Evolutionary conservation across 2,113 vertebrate species (phyloP).

Genomic region (Oryzias curvinotus): DNA sequence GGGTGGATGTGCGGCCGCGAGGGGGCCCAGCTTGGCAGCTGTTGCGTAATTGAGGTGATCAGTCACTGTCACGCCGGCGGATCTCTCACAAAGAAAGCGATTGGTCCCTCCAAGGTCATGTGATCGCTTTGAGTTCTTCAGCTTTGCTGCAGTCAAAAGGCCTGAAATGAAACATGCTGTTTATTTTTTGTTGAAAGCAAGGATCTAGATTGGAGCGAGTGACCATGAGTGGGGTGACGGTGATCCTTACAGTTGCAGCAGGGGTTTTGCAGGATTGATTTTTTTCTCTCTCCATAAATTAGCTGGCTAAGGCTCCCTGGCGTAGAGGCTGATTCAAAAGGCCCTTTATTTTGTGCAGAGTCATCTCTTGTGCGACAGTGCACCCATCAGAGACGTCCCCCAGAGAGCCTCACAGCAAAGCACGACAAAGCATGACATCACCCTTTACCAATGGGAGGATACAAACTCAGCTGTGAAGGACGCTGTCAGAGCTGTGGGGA

Average conservation of each 20-base stretch:
- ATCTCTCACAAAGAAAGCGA: conserved; percentile 18
- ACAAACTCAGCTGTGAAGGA: conserved; percentile 1
- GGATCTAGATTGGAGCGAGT: conserved; percentile 21
- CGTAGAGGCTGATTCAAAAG: conserved; percentile 40
- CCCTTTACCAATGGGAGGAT: conserved; percentile 34
- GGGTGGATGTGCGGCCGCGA: not conserved
- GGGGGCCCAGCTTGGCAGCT: conserved; percentile 9
- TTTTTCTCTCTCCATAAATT: conserved; percentile 11
- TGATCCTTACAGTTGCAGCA: conserved; percentile 34
- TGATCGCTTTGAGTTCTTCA: conserved; percentile 11
- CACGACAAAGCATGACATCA: conserved; percentile 53
- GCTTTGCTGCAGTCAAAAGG: not conserved
- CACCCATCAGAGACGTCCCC: conserved; percentile 55
- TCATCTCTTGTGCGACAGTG: conserved; percentile 46
- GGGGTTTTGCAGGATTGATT: conserved; percentile 47
- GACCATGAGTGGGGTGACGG: not conserved
- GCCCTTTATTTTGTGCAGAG: conserved; percentile 52
- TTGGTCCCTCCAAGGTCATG: conserved; percentile 42
- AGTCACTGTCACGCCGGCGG: conserved; percentile 44
- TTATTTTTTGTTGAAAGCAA: conserved; percentile 19
- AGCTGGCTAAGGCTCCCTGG: conserved; percentile 24
- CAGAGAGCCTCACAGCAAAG: conserved; percentile 37
- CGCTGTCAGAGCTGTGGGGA: not conserved
- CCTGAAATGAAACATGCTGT: conserved; percentile 23
- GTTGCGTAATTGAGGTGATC: conserved; percentile 36